A percentile compares a stretch with the other conserved stretches of the same genome.
Evolutionary conservation across 2,113 vertebrate species (phyloP).

Genomic region (Scortum barcoo): DNA sequence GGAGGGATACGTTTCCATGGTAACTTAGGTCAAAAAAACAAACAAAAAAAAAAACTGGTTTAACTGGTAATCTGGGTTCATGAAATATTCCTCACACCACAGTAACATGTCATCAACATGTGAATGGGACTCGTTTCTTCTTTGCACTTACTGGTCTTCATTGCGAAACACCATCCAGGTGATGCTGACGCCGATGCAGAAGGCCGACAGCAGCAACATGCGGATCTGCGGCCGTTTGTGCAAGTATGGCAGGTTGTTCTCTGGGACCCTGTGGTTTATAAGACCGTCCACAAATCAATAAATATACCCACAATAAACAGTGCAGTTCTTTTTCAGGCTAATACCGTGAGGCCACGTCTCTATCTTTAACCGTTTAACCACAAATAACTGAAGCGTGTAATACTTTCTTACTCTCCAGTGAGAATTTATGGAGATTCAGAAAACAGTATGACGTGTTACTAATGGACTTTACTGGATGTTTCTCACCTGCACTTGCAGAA

Average conservation of each 20-base stretch:
- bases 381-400: too few relatives aligned
- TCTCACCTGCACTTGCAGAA: constrained; percentile 93
- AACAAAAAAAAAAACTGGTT: too few relatives aligned
- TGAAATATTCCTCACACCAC: not conserved
- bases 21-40: too few relatives aligned
- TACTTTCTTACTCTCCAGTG: not conserved
- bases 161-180: constrained; percentile 95
- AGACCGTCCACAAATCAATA: not conserved
- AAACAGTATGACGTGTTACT: not conserved
- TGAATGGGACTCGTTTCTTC: not conserved
- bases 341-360: not conserved
- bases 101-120: not conserved
- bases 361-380: not conserved
- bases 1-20: too few relatives aligned
- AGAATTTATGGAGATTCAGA: not conserved
- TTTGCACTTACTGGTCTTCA: constrained; percentile 91
- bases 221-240: constrained; percentile 92
- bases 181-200: constrained; percentile 88
- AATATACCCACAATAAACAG: not conserved
- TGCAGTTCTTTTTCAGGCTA: not conserved
- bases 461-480: not conserved
- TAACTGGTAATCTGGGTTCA: too few relatives aligned
- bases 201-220: constrained; percentile 88
- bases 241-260: constrained; percentile 93
- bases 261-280: constrained; percentile 84